Evolutionary conservation across 2,113 vertebrate genomes (phyloP), one percentile per base, ranked within the genome.

Genomic region (Falcunculus frontatus): DNA sequence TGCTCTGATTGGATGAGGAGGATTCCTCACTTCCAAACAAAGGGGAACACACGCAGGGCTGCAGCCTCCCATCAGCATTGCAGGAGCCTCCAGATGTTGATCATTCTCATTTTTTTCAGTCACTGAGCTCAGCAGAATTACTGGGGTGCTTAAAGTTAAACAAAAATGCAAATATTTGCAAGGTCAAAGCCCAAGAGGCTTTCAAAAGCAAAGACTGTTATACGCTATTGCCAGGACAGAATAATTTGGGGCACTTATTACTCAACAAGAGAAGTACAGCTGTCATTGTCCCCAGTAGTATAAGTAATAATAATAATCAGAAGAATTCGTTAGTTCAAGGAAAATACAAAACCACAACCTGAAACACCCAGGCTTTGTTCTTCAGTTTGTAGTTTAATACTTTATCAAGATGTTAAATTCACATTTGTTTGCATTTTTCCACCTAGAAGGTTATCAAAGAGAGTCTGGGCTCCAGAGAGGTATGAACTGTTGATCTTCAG

Each of bases 201-300:
- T 84, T 92, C 29, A 70, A 52, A 85, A 86, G 29, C 60, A 80
- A 9, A 63, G 13, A 9, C 5, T 77, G 13, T 60, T 92, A 42
- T 60, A 59, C 80, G 64, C 27, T 81, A 47, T 68, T 95, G 21
- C 33, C 46, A 63, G 44, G 60, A 63, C n/a, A 77, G 59, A 73
- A 59, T 59, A 81, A 77, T 78, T 63, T 70, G 42, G 14, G 35
- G 27, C 55, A 59, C 13, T 55, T 75, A 39, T 30, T 81, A 19
- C 60, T 84, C 27, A 52, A 14, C 9, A 41, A 23, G 39, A 46
- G n/a, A 90, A 72, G 17, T 30, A 46, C 16, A 69, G 16, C 64
- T 4, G 0, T 42, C 4, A 4, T 49, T 4, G 1, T 57, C 21
- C n/a, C 14, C 26, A 30, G 1, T 16, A 39, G 25, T 3, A 33